Conservation (phyloP, 2,797 vertebrate species). For the Pseudomugil gertrudae region DNA sequence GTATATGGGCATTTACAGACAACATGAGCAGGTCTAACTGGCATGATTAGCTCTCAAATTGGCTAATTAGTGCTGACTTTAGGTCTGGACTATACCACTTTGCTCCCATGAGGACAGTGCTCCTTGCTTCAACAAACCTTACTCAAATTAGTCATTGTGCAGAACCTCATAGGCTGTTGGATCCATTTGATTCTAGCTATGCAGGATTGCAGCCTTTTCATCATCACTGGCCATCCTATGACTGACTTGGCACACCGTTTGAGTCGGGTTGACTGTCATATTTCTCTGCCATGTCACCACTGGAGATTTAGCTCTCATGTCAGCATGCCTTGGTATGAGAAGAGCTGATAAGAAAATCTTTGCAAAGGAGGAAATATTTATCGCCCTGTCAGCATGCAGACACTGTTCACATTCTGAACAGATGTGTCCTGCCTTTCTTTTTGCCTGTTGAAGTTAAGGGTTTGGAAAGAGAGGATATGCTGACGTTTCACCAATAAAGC, state of each 20-base stretch:
- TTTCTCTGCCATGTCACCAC: conserved; percentile 65
- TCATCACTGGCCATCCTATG: conserved; percentile 47
- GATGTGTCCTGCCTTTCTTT: conserved; percentile 9
- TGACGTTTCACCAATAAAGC: conserved; percentile 29
- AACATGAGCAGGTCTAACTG: conserved; percentile 25
- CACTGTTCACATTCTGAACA: conserved; percentile 41
- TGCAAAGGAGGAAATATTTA: conserved; percentile 60
- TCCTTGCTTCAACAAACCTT: too few relatives aligned
- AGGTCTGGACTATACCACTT: background rate
- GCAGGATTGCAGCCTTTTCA: too few relatives aligned
- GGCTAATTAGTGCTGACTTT: conserved; percentile 35
- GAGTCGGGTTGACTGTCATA: conserved; percentile 63
- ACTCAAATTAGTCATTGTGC: too few relatives aligned
- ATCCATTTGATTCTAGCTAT: too few relatives aligned
- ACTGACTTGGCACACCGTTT: conserved; percentile 55
- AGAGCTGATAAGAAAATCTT: conserved; percentile 65
- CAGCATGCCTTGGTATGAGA: conserved; percentile 29
- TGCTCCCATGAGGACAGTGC: too few relatives aligned
- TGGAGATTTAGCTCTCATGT: conserved; percentile 62
- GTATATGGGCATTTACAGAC: conserved; percentile 29
- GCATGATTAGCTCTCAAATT: conserved; percentile 10
- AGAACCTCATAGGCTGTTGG: too few relatives aligned
- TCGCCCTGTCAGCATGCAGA: conserved; percentile 62
- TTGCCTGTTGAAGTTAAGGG: conserved; percentile 29
- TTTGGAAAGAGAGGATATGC: conserved; percentile 27